A percentile compares a stretch with the other conserved stretches of the same genome.
Conservation (phyloP, 2,797 vertebrate genomes). For the Borostomias antarcticus region DNA sequence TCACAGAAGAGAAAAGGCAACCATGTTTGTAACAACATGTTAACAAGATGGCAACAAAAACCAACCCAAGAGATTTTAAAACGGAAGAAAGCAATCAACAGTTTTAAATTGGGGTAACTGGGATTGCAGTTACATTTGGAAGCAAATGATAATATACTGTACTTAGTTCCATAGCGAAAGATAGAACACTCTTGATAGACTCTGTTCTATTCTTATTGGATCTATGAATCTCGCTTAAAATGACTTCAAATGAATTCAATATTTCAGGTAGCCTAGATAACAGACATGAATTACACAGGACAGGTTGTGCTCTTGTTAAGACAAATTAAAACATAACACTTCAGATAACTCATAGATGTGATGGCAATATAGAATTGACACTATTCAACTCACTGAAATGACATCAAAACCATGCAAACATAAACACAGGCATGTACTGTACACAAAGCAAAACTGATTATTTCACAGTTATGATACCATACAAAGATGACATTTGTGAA, state of each 20-base stretch:
- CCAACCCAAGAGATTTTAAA: conserved; percentile 41
- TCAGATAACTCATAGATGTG: conserved; percentile 17
- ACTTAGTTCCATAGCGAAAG: conserved; percentile 21
- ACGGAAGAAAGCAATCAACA: conserved; percentile 14
- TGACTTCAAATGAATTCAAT: not conserved
- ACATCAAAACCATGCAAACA: conserved; percentile 50
- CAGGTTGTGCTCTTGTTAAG: conserved; percentile 4
- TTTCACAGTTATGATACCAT: conserved; percentile 55
- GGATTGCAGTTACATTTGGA: conserved; percentile 26
- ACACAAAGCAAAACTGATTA: conserved; percentile 43
- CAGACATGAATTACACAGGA: conserved; percentile 26
- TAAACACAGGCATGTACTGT: conserved; percentile 37
- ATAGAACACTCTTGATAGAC: conserved; percentile 14
- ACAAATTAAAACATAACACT: not conserved
- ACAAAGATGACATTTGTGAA: conserved; percentile 56
- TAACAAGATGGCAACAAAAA: conserved; percentile 51
- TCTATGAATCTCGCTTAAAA: not conserved
- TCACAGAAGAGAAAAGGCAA: conserved; percentile 81
- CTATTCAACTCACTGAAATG: conserved; percentile 21
- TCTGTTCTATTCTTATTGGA: conserved; percentile 25
- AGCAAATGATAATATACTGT: conserved; percentile 37
- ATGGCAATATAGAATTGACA: not conserved
- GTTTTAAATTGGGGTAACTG: conserved; percentile 9
- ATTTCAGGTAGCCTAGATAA: conserved; percentile 18
- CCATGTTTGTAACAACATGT: conserved; percentile 80